These are phyloP conservation scores for Brachyrhaphis roseni DNA, from an alignment of 2,797 vertebrate genomes.

Conservation along the genomic window DNA sequence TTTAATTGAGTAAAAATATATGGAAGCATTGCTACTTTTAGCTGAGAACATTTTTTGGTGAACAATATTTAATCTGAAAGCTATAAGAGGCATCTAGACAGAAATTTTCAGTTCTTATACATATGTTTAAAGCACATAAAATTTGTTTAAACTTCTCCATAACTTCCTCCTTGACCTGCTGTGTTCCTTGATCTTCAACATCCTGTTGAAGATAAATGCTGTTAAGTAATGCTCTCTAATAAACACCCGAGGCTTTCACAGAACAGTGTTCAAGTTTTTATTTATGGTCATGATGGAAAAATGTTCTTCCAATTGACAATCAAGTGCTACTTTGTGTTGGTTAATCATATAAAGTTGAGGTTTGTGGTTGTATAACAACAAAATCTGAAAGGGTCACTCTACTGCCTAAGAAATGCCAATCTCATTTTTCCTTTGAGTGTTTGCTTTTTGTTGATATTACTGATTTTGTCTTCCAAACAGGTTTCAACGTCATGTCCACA, in stretches of 20 bases:
- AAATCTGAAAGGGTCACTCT: background rate
- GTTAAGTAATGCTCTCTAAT: background rate
- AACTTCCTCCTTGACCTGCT: background rate
- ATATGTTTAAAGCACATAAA: background rate
- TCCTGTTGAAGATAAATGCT: background rate
- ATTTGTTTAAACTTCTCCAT: background rate
- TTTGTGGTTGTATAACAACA: background rate
- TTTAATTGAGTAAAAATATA: no score
- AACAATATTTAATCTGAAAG: no score
- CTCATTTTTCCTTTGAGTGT: conserved; percentile 24
- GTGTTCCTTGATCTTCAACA: background rate
- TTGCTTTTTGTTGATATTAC: conserved; percentile 4
- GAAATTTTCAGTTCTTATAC: no score
- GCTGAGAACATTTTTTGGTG: no score
- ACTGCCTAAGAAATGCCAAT: background rate
- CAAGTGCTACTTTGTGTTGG: background rate
- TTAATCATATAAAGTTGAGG: background rate
- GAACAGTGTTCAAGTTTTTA: background rate
- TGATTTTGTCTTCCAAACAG: conserved; percentile 57
- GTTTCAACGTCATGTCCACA: conserved; percentile 86
- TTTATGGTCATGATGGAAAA: background rate
- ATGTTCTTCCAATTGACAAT: background rate
- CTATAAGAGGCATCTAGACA: no score
- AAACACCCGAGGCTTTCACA: background rate
- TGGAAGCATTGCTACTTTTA: no score